These are phyloP conservation scores for Dolichotis patagonum DNA, from an alignment of 2,113 vertebrate genomes.

Conservation along the genomic window DNA sequence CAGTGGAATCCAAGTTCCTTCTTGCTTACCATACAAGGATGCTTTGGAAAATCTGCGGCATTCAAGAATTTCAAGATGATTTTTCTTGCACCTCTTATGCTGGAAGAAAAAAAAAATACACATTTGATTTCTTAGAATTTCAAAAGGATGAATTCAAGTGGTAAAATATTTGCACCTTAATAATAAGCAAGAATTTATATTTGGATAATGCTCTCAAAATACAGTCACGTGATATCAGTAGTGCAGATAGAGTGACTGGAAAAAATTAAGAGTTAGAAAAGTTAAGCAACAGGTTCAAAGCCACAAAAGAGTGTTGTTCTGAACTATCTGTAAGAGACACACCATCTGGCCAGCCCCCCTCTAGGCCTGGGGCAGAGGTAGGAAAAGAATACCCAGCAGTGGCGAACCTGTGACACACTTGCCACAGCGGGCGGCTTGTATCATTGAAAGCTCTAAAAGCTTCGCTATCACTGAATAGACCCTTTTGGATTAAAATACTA, in stretches of 20 bases:
- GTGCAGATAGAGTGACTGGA: neutral
- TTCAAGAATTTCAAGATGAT: neutral
- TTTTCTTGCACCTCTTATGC: neutral
- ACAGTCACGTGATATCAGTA: neutral
- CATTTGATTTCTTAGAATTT: conserved; percentile 36
- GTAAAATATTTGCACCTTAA: conserved; percentile 19
- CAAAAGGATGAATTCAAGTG: neutral
- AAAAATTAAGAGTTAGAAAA: conserved; percentile 18
- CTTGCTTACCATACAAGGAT: neutral
- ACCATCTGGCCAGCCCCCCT: neutral
- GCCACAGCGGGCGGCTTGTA: neutral
- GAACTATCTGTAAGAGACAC: neutral
- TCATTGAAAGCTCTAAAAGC: neutral
- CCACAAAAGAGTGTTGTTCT: neutral
- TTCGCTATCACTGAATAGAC: neutral
- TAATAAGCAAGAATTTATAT: neutral
- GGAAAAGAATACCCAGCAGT: neutral
- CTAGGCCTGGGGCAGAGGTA: neutral
- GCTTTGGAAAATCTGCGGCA: neutral
- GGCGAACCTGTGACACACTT: neutral
- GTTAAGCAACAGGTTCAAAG: neutral
- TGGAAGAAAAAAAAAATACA: neutral
- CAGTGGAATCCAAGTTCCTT: neutral
- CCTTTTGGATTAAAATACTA: neutral
- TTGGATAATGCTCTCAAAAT: neutral